Evolutionary conservation across 2,113 vertebrate species (phyloP), one percentile per base, ranked within the genome.

Genomic region (Chauna torquata): DNA sequence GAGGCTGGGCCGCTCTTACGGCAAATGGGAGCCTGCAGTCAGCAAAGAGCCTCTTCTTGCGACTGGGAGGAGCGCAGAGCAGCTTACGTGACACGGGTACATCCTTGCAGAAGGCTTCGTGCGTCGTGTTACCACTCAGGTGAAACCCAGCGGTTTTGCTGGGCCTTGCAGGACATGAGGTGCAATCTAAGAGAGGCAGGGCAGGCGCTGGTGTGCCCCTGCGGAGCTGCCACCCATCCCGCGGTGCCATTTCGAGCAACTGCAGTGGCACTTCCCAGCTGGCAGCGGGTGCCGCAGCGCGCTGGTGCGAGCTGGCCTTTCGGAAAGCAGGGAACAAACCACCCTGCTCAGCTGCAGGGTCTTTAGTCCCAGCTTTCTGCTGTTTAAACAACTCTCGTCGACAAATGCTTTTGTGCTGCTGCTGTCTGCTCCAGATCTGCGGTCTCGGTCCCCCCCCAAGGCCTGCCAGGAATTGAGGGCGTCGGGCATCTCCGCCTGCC

Each of bases 11-110:
- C 82, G 74, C 61, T 66, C 15, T 11, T 36, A 57, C 34, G 36
- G 70, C 75, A 61, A 23, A 10, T 2, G 65, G 75, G 38, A 89
- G 42, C 65, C 27, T 55, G 58, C 72, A 76, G 20, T 45, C 49
- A n/a, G 11, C 28, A 44, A 65, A 65, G 47, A 24, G 5, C 8
- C 36, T 24, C 32, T 27, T 34, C 24, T 45, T 85, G 55, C 44
- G 12, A 2, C 12, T 4, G 17, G 50, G 44, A 38, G 9, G 8
- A 17, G 50, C 84, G 11, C 42, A 30, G 58, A 62, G 2, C 24
- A 30, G 47, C 8, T 50, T 5, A 2, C 1, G 0, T 14, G 77
- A 16, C 17, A 1, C 8, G 27, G 30, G 15, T 40, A 7, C 34
- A 2, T 8, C 70, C 83, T 38, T 12, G 10, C 3, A 1, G 2